phyloP scores from a whole-genome alignment of 1,140 invertebrate genomes.

The Hirudo medicinalis region DNA sequence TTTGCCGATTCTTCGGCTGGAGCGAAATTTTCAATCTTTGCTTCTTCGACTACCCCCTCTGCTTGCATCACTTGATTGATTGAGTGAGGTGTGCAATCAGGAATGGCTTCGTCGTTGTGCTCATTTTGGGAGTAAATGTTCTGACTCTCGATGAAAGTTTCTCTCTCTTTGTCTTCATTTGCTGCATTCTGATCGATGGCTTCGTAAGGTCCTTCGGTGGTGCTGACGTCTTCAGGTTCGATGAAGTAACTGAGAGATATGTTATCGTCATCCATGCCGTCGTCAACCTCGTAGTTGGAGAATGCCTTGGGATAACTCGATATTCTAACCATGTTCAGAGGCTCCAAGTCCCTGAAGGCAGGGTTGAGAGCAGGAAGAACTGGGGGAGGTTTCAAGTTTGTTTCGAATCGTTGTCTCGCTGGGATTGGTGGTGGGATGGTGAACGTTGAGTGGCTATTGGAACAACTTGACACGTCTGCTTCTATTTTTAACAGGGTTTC shows the following conservation, averaged over 20 bases:
- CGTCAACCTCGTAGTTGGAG: not conserved
- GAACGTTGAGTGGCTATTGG: not conserved
- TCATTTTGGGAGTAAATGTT: not conserved
- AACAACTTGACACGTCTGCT: not conserved
- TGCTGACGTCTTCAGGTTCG: not conserved
- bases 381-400: conserved; percentile 1
- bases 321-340: not conserved
- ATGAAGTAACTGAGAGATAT: not conserved
- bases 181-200: conserved; percentile 2
- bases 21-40: not conserved
- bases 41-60: not conserved
- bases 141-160: not conserved
- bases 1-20: not conserved
- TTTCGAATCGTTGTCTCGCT: conserved; percentile 11
- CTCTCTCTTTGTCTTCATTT: conserved; percentile 1
- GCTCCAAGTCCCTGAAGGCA: not conserved
- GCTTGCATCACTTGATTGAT: not conserved
- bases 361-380: not conserved
- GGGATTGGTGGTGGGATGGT: not conserved
- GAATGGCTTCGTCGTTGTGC: not conserved
- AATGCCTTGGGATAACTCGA: not conserved
- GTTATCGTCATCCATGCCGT: conserved; percentile 7
- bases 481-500: not conserved
- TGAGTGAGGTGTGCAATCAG: not conserved
- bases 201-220: conserved; percentile 11